phyloP scores from a whole-genome alignment of 2,888 invertebrate genomes.

The Noctua pronuba region DNA sequence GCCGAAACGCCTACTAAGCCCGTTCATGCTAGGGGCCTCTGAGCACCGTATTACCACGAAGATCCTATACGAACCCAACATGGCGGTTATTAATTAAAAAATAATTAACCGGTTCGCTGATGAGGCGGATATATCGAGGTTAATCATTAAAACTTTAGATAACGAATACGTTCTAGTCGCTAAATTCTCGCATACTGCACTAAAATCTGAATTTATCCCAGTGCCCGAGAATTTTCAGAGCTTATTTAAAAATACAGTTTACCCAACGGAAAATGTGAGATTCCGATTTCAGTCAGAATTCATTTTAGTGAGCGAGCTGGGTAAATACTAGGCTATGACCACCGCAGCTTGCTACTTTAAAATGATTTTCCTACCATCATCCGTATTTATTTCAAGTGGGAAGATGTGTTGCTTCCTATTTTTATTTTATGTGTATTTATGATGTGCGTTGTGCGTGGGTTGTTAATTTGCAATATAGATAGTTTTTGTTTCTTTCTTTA shows the following conservation, averaged over 20 bases:
- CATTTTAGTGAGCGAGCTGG: neutral
- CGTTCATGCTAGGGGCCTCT: neutral
- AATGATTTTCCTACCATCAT: too few relatives aligned
- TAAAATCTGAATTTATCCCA: neutral
- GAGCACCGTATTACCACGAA: neutral
- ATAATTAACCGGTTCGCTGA: constrained; percentile 26
- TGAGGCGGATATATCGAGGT: constrained; percentile 10
- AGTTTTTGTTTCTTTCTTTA: neutral
- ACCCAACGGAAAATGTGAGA: neutral
- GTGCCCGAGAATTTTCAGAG: neutral
- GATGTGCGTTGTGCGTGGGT: neutral
- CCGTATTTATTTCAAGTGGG: neutral
- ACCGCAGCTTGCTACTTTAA: neutral
- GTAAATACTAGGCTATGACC: neutral
- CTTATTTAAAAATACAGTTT: constrained; percentile 9
- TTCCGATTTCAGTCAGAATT: constrained; percentile 15
- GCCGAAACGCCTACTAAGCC: too few relatives aligned
- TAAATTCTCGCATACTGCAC: neutral
- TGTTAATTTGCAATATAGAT: neutral
- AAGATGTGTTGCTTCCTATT: neutral
- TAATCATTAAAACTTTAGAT: constrained; percentile 8
- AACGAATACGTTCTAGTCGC: neutral
- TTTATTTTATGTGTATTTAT: neutral
- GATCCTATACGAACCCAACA: neutral
- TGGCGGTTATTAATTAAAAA: constrained; percentile 35